Base-by-base conservation (phyloP, 2,113 vertebrate genomes). In the Myanophis thanlyinensis region DNA sequence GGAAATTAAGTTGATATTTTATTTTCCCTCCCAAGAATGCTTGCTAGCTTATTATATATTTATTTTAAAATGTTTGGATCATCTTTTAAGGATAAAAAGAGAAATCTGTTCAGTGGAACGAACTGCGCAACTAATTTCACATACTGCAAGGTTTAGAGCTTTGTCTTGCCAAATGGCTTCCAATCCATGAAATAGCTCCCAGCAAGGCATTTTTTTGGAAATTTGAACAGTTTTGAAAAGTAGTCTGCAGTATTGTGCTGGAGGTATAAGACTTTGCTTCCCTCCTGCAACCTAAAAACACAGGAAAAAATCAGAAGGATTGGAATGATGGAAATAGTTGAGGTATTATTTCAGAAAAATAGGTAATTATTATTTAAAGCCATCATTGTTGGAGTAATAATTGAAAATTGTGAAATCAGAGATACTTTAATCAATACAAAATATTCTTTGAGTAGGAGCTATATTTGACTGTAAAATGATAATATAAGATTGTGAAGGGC, bases 1-100 rank as follows among this genome's bases (percentile, higher is more conserved):
- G 23, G 95, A 67, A 88, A 80, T 89, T 96, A 94, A 91, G 91
- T 96, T 95, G 92, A 95, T 95, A 54, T 94, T 44, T 46, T 44
- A 11, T 86, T 54, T 90, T 90, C 93, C 86, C 91, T 94, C 93
- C 3, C 93, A 92, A 80, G 90, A 85, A 54, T 93, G 54, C 49
- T 91, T 52, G 62, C 85, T 89, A 52, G 3, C 5, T 56, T 89
- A 89, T 89, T 56, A 59, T 56, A 89, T 88, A 53, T 88, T 35
- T 88, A 88, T 54, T 44, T 89, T 23, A 88, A 88, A 54, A 56
- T 54, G 30, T 27, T 92, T 92, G 87, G 87, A 52, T 51, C 51
- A 47, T 44, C 35, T 80, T 80, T 80, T 80, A 80, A 73, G 62
- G 30, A 35, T 73, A 18, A 80, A 80, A 44, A 44, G 73, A 80